phyloP scores from a whole-genome alignment of 2,113 vertebrate genomes.

The Callorhinus ursinus region DNA sequence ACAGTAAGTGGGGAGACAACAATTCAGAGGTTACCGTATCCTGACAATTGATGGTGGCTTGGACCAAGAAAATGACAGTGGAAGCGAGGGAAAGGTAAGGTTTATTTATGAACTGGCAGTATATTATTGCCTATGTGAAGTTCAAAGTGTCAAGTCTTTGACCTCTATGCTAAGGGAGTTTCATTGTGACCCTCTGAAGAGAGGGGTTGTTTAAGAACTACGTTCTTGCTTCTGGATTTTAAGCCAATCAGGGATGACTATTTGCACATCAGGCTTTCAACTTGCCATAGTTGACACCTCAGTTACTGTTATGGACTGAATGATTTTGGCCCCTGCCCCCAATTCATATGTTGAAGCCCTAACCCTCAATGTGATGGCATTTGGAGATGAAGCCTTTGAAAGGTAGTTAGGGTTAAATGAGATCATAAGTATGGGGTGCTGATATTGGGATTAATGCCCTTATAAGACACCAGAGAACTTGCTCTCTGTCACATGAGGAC shows the following conservation, averaged over 20 bases:
- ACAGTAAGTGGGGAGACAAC: neutral
- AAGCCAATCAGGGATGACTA: neutral
- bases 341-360: neutral
- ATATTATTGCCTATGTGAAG: neutral
- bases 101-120: neutral
- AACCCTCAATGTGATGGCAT: neutral
- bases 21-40: neutral
- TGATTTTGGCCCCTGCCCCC: neutral
- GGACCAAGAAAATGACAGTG: neutral
- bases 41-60: neutral
- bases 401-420: neutral
- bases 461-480: neutral
- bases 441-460: neutral
- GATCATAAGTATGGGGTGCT: neutral
- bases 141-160: neutral
- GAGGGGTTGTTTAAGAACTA: neutral
- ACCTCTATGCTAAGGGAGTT: neutral
- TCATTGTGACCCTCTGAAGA: neutral
- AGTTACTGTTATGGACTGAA: neutral
- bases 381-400: neutral
- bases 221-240: neutral
- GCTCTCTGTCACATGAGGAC: neutral
- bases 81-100: neutral
- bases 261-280: neutral
- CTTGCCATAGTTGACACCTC: neutral